Percentiles rank a stretch among this genome's conserved stretches.
phyloP scores from a whole-genome alignment of 2,888 invertebrate genomes.

The Pachydiplax longipennis region DNA sequence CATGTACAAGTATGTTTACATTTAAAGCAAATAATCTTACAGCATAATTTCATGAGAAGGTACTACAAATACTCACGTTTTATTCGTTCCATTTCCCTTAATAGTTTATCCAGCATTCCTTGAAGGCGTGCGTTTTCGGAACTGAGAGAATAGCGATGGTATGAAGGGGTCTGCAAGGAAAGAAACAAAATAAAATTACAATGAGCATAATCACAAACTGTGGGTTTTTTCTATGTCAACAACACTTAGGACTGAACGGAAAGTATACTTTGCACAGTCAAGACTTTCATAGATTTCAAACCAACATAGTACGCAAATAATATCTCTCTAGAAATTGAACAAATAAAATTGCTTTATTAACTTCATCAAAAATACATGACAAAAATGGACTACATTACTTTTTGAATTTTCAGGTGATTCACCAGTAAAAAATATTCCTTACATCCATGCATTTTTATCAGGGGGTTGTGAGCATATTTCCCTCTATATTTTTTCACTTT shows the following conservation, averaged over 20 bases:
- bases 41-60: neutral
- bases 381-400: no score
- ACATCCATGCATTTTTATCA: no score
- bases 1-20: neutral
- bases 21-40: neutral
- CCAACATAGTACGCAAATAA: no score
- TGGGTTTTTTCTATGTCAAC: neutral
- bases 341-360: no score
- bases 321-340: no score
- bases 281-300: no score
- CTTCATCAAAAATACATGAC: no score
- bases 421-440: no score
- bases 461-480: no score
- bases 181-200: constrained; percentile 45
- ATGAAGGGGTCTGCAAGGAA: constrained; percentile 57
- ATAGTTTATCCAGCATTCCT: constrained; percentile 58
- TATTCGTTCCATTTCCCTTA: constrained; percentile 60
- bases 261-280: no score
- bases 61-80: constrained; percentile 37
- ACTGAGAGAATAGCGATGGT: constrained; percentile 46
- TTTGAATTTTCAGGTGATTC: no score
- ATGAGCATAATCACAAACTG: neutral
- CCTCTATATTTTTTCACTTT: no score
- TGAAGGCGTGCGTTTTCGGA: constrained; percentile 52
- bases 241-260: neutral